Conservation (phyloP, 2,113 vertebrate genomes). For the Vulpes ferrilata region DNA sequence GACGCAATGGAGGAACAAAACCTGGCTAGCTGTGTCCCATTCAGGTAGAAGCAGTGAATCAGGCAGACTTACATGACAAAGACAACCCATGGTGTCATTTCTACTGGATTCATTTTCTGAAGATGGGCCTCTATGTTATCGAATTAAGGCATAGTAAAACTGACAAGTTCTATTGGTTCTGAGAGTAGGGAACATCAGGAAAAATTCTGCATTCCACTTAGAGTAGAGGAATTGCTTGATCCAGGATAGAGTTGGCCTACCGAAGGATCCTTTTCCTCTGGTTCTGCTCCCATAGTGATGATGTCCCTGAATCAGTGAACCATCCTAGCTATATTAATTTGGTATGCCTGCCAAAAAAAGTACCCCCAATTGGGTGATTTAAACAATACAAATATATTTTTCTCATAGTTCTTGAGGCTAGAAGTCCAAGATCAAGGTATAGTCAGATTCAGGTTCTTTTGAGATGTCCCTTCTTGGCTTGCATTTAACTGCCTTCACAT, state of each 20-base stretch:
- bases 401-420: neutral
- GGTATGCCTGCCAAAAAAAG: neutral
- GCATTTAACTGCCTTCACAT: neutral
- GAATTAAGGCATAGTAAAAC: neutral
- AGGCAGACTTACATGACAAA: neutral
- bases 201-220: neutral
- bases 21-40: neutral
- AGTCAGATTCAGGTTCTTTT: neutral
- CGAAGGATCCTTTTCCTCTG: slow-evolving; percentile 20
- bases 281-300: neutral
- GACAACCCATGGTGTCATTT: neutral
- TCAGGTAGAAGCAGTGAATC: neutral
- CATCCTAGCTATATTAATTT: neutral
- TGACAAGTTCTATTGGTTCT: neutral
- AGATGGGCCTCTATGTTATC: neutral
- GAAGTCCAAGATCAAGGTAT: neutral
- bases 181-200: neutral
- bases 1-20: neutral
- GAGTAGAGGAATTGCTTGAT: neutral
- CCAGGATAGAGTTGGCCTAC: neutral
- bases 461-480: neutral
- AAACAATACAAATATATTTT: neutral
- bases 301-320: neutral
- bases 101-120: neutral
- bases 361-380: neutral